phyloP scores from a whole-genome alignment of 2,113 vertebrate genomes.

The Centropristis striata region DNA sequence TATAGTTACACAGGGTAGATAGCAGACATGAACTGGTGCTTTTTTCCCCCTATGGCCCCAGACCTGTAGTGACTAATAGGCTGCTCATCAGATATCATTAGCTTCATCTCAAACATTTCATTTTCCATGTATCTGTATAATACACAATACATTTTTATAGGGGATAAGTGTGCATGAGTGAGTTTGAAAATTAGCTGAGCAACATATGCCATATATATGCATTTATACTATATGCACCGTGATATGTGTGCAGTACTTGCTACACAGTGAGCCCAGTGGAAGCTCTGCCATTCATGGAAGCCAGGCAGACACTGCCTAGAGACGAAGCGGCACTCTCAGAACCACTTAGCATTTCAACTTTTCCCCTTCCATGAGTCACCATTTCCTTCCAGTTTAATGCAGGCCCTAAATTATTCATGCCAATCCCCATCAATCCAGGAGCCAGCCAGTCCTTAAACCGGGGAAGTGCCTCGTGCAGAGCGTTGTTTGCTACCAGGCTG shows the following conservation, averaged over 20 bases:
- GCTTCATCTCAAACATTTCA: conserved; percentile 13
- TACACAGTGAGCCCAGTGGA: conserved; percentile 8
- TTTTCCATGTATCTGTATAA: neutral
- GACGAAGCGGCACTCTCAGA: conserved; percentile 39
- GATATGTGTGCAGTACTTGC: neutral
- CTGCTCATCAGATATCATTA: conserved; percentile 14
- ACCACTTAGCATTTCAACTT: conserved; percentile 68
- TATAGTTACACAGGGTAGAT: conserved; percentile 62
- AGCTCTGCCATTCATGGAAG: neutral
- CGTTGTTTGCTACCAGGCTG: conserved; percentile 10
- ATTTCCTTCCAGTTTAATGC: conserved; percentile 71
- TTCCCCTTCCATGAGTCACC: conserved; percentile 71
- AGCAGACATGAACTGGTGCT: conserved; percentile 38
- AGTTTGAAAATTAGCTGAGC: neutral
- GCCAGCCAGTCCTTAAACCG: conserved; percentile 50
- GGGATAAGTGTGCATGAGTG: too few species aligned
- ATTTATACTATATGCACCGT: neutral
- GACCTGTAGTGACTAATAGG: conserved; percentile 30
- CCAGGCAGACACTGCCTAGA: conserved; percentile 14
- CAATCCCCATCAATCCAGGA: conserved; percentile 69
- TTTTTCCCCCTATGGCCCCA: conserved; percentile 8
- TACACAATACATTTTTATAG: neutral
- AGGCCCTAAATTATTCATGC: conserved; percentile 80
- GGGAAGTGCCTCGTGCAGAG: conserved; percentile 29
- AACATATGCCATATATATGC: neutral